Percentiles rank a stretch among this genome's conserved stretches.
Conservation (phyloP, 2,888 invertebrate genomes). For the Dolomedes plantarius region DNA sequence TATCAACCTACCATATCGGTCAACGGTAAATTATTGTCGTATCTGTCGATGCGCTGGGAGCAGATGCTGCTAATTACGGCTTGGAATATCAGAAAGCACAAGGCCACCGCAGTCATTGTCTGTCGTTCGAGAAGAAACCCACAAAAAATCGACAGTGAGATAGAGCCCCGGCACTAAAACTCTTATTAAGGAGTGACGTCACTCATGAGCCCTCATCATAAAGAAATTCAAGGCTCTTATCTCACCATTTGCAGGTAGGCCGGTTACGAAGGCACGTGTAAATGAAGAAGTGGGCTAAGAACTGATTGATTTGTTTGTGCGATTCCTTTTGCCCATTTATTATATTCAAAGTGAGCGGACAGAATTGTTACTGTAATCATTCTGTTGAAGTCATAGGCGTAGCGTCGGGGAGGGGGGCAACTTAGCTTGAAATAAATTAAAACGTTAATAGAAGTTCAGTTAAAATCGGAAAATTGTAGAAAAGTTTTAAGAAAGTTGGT, state of each 20-base stretch:
- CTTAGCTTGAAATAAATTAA: too few species aligned
- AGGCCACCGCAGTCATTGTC: slow-evolving; percentile 1
- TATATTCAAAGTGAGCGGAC: neutral
- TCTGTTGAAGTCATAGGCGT: too few species aligned
- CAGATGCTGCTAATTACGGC: neutral
- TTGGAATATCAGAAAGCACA: slow-evolving; percentile 33
- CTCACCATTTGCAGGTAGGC: slow-evolving; percentile 23
- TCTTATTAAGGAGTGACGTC: slow-evolving; percentile 51
- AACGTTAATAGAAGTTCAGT: too few species aligned
- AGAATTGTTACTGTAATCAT: too few species aligned
- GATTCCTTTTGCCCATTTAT: neutral
- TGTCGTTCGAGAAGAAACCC: neutral
- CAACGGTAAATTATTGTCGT: slow-evolving; percentile 34
- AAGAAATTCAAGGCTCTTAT: slow-evolving; percentile 67
- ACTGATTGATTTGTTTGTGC: neutral
- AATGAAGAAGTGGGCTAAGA: slow-evolving; percentile 1
- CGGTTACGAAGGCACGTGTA: neutral
- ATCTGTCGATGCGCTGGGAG: slow-evolving; percentile 43
- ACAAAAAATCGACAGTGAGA: neutral
- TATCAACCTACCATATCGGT: slow-evolving; percentile 57
- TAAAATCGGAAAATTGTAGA: too few species aligned
- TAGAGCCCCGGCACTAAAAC: slow-evolving; percentile 29
- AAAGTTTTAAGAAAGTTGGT: too few species aligned
- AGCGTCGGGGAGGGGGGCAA: too few species aligned
- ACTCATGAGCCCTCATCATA: slow-evolving; percentile 54